phyloP scores from a whole-genome alignment of 2,113 vertebrate species.

The Antechinus flavipes region DNA sequence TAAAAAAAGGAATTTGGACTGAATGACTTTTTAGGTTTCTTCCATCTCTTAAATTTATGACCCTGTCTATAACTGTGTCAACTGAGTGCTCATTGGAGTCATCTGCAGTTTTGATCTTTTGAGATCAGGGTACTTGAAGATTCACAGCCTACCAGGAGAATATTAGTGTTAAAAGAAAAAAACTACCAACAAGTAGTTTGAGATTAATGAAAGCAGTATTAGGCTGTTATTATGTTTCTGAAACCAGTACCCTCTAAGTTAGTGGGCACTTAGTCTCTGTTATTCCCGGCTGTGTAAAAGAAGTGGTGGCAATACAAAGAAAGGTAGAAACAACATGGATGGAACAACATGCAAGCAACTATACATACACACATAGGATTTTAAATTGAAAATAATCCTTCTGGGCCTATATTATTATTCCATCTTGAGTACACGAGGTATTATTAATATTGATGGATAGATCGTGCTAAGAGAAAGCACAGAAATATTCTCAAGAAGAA shows the following conservation, averaged over 20 bases:
- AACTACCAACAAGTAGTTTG: background rate
- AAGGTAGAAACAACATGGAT: background rate
- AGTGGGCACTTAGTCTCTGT: background rate
- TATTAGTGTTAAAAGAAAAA: background rate
- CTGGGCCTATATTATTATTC: background rate
- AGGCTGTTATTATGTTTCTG: background rate
- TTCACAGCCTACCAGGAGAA: background rate
- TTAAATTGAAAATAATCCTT: background rate
- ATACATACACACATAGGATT: background rate
- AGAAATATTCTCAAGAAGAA: slow-evolving; percentile 12
- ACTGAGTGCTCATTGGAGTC: background rate
- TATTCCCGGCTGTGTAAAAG: background rate
- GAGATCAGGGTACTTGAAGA: background rate
- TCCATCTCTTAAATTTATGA: background rate
- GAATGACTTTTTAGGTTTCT: background rate
- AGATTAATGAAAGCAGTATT: background rate
- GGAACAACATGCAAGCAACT: background rate
- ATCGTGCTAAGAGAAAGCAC: slow-evolving; percentile 29
- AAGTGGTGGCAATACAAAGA: background rate
- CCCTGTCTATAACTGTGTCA: background rate
- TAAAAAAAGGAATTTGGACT: background rate
- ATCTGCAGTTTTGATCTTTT: background rate
- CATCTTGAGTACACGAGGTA: background rate
- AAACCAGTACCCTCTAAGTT: background rate
- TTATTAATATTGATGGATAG: background rate